Percentiles rank a stretch among this genome's conserved stretches.
phyloP scores from a whole-genome alignment of 2,113 vertebrate species.

The Chloropsis cyanopogon region DNA sequence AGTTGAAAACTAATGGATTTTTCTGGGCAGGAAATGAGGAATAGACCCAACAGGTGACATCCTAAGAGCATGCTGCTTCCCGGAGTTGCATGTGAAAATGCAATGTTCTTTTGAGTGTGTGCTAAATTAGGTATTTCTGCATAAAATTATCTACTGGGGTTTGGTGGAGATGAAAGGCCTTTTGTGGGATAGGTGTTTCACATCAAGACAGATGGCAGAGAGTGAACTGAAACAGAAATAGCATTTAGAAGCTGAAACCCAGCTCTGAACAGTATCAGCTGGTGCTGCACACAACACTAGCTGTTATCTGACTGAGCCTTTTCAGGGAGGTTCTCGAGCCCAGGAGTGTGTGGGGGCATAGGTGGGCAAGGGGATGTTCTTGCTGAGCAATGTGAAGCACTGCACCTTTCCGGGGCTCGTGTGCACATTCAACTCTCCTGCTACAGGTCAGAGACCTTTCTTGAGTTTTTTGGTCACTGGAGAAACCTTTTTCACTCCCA shows the following conservation, averaged over 20 bases:
- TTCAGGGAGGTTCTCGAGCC: neutral
- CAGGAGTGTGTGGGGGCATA: accelerated
- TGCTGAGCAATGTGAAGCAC: neutral
- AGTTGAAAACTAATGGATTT: neutral
- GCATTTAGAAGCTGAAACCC: neutral
- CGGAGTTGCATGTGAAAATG: neutral
- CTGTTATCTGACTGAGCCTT: accelerated
- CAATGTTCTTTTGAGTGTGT: neutral
- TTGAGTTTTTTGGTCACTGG: neutral
- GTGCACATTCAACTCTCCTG: neutral
- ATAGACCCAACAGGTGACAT: neutral
- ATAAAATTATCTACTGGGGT: neutral
- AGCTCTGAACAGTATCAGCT: neutral
- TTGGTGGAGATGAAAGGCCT: neutral
- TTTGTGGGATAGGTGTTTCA: neutral
- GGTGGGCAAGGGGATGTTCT: neutral
- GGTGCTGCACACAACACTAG: neutral
- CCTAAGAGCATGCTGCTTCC: neutral
- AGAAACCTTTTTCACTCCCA: neutral
- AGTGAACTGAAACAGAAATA: neutral
- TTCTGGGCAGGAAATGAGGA: neutral
- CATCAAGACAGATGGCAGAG: neutral
- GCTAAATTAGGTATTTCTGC: neutral
- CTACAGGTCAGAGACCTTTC: neutral
- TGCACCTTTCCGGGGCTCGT: neutral